phyloP scores from a whole-genome alignment of 37 sponge, comb jelly and placozoan species.

The Trichoplax adhaerens region DNA sequence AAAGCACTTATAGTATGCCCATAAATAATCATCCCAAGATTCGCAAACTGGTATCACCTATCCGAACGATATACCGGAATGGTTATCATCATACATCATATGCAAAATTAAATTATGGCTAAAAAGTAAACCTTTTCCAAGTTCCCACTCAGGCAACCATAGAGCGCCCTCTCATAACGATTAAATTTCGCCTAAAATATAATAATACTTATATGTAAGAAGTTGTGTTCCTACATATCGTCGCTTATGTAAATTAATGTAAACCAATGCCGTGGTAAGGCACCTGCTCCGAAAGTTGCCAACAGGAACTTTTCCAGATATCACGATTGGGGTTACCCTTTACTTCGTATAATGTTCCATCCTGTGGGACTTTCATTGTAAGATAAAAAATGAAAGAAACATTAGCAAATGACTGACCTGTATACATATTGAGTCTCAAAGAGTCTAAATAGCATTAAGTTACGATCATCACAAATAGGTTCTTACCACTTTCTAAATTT shows the following conservation, averaged over 20 bases:
- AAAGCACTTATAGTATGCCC: constrained; percentile 80
- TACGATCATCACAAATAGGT: background rate
- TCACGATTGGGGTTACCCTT: constrained; percentile 69
- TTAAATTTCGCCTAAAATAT: background rate
- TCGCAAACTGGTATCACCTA: constrained; percentile 50
- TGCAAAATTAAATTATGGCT: background rate
- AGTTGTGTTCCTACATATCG: no score
- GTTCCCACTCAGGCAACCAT: constrained; percentile 79
- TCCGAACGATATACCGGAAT: background rate
- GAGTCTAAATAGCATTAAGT: background rate
- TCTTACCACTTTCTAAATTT: constrained; percentile 19
- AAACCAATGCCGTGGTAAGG: no score
- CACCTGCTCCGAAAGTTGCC: constrained; percentile 31
- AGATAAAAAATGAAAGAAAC: background rate
- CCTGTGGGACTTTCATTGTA: constrained; percentile 1
- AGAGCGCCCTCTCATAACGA: constrained; percentile 69
- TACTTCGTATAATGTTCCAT: background rate
- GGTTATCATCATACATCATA: background rate
- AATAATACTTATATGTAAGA: no score
- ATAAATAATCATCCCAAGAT: constrained; percentile 73
- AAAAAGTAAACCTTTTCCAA: constrained; percentile 9
- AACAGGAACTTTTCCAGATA: constrained; percentile 74
- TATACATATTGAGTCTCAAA: no score
- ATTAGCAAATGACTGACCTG: background rate
- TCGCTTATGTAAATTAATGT: no score